Conservation (phyloP, 2,797 vertebrate species). For the Ibycter americanus region DNA sequence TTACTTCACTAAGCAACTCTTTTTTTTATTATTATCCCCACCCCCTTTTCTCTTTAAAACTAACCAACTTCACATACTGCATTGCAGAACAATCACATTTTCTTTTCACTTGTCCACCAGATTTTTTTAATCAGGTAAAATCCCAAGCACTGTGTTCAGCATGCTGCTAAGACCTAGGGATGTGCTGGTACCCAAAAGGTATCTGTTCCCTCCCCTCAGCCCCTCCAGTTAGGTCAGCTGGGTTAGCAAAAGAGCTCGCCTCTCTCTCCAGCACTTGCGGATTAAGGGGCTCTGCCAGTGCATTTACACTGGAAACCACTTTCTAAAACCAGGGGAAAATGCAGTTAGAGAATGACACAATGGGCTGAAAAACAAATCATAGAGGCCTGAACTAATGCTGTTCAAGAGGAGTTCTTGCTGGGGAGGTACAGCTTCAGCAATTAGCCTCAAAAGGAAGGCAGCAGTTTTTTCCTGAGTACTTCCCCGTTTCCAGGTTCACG, state of each 20-base stretch:
- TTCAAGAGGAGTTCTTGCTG: background rate
- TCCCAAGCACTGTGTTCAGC: background rate
- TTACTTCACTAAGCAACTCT: background rate
- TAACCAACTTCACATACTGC: background rate
- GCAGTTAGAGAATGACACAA: background rate
- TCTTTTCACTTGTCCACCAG: background rate
- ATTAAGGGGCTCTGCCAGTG: background rate
- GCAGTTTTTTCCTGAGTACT: background rate
- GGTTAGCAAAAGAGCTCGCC: background rate
- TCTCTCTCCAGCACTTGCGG: background rate
- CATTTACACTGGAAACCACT: background rate
- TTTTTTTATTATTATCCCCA: too few species aligned
- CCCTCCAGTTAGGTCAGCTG: fast-evolving
- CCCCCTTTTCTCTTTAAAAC: background rate
- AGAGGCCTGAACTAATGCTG: background rate
- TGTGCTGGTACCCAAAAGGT: background rate
- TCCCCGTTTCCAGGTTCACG: background rate
- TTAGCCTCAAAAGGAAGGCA: background rate
- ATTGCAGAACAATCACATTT: background rate
- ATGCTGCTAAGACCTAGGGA: background rate
- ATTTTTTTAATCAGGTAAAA: background rate
- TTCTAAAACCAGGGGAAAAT: background rate
- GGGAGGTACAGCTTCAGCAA: background rate
- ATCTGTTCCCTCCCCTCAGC: background rate
- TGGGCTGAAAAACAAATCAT: background rate